Evolutionary conservation across 2,888 invertebrate species (phyloP).

Genomic region (Allolobophora icterica): DNA sequence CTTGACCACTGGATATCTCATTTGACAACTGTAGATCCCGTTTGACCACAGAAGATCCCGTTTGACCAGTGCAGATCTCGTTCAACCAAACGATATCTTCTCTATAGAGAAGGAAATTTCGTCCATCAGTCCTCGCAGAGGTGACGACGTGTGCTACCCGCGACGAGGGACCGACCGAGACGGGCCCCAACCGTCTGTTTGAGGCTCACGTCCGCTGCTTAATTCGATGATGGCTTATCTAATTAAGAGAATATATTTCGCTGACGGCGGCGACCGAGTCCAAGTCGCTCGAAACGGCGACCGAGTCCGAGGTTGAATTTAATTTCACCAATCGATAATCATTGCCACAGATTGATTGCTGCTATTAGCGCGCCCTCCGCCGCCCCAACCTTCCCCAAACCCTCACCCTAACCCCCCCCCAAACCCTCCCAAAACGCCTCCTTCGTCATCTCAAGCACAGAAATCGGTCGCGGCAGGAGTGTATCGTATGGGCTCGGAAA

Average conservation of each 20-base stretch:
- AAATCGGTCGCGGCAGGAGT: not conserved
- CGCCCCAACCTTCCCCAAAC: not conserved
- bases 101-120: not conserved
- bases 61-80: not conserved
- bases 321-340: slow-evolving; percentile 25
- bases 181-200: not conserved
- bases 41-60: not conserved
- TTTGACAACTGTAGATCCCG: not conserved
- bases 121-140: not conserved
- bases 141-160: not conserved
- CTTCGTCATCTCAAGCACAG: not conserved
- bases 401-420: not conserved
- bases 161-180: not conserved
- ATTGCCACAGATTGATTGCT: slow-evolving; percentile 12
- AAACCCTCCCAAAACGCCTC: not conserved
- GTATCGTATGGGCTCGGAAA: not conserved
- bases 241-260: slow-evolving; percentile 26
- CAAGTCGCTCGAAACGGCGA: not conserved
- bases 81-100: not conserved
- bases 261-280: not conserved
- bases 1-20: not conserved
- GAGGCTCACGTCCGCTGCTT: not conserved
- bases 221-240: slow-evolving; percentile 25
- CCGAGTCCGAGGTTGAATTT: not conserved
- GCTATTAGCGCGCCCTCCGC: slow-evolving; percentile 23